These are phyloP conservation scores for Nebria salina DNA, from an alignment of 2,888 invertebrate genomes.

Conservation along the genomic window DNA sequence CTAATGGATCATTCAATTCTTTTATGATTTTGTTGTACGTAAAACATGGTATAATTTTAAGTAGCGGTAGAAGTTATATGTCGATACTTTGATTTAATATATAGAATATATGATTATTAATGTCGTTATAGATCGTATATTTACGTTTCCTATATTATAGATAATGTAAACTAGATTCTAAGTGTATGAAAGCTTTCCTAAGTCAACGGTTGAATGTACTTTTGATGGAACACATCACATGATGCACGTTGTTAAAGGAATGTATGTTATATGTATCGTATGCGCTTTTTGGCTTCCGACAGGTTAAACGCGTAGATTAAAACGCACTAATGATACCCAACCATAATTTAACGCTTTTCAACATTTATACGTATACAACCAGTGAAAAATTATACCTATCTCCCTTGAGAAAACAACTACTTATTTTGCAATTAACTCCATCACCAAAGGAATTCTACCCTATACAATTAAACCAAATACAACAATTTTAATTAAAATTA, in stretches of 20 bases:
- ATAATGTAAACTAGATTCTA: not conserved
- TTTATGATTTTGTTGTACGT: no score
- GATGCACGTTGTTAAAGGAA: not conserved
- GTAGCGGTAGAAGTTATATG: no score
- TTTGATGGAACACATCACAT: conserved; percentile 29
- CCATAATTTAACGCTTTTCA: conserved; percentile 20
- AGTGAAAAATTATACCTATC: not conserved
- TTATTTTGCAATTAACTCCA: conserved; percentile 11
- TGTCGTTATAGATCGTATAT: not conserved
- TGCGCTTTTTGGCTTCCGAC: conserved; percentile 37
- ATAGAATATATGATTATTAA: not conserved
- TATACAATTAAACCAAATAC: not conserved
- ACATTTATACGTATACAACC: not conserved
- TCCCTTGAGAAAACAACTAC: not conserved
- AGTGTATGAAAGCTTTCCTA: no score
- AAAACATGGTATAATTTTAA: no score
- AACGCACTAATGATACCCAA: conserved; percentile 33
- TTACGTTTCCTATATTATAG: not conserved
- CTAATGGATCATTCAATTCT: no score
- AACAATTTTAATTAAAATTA: not conserved
- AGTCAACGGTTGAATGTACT: conserved; percentile 32
- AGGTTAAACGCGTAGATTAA: conserved; percentile 34
- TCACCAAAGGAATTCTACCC: not conserved
- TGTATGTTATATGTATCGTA: conserved; percentile 10
- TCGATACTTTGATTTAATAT: no score